Evolutionary conservation across 2,797 vertebrate genomes (phyloP).

Genomic region (Periparus ater): DNA sequence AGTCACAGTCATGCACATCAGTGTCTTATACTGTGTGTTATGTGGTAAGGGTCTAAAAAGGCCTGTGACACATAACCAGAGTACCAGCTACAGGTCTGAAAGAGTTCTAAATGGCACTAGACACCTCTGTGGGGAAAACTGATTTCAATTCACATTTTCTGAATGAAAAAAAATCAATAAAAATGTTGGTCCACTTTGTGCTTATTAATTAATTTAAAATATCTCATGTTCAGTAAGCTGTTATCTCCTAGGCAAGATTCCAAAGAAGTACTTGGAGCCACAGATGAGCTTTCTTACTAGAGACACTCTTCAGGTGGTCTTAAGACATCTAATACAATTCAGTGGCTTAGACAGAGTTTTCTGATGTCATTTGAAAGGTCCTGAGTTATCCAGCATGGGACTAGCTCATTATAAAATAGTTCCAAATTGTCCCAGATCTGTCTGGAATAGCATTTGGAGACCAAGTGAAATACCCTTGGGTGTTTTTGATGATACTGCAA

Average conservation of each 20-base stretch:
- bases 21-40: no score
- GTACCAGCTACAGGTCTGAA: background rate
- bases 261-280: background rate
- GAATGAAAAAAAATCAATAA: background rate
- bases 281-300: background rate
- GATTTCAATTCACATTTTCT: background rate
- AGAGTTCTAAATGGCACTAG: background rate
- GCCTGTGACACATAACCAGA: background rate
- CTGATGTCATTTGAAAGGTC: background rate
- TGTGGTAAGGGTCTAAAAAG: background rate
- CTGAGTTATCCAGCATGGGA: background rate
- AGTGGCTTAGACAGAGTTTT: background rate
- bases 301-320: background rate
- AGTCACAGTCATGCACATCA: background rate
- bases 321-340: background rate
- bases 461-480: background rate
- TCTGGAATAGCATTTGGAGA: background rate
- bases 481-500: background rate
- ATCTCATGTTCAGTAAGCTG: background rate
- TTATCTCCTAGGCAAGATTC: background rate
- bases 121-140: background rate
- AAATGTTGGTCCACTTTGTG: background rate
- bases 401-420: background rate
- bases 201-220: background rate
- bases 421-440: background rate